phyloP scores from a whole-genome alignment of 1,140 invertebrate genomes.

The Drosophila persimilis region DNA sequence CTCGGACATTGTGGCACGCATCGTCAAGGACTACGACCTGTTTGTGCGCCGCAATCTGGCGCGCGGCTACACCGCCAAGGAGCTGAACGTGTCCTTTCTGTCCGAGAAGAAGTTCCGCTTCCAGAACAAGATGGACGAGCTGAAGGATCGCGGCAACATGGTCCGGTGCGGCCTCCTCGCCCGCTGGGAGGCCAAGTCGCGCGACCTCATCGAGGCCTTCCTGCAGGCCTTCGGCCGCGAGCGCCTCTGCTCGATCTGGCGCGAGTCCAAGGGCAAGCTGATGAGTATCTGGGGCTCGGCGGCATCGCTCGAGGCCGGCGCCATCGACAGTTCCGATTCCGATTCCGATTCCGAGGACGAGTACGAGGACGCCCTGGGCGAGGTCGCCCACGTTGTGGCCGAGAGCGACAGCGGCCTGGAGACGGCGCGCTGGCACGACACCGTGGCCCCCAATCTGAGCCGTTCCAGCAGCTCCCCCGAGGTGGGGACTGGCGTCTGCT shows the following conservation, averaged over 20 bases:
- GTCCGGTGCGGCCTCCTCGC: constrained; percentile 94
- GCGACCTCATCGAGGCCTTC: constrained; percentile 97
- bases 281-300: constrained; percentile 92
- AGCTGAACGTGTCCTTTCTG: constrained; percentile 98
- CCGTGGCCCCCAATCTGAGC: constrained; percentile 3
- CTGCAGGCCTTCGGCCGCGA: constrained; percentile 95
- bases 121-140: constrained; percentile 96
- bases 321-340: constrained; percentile 7
- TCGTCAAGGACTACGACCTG: constrained; percentile 99
- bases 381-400: too few relatives aligned
- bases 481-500: too few relatives aligned
- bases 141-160: constrained; percentile 95
- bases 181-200: constrained; percentile 98
- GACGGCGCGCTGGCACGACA: background rate
- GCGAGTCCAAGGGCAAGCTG: constrained; percentile 93
- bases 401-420: too few relatives aligned
- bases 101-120: constrained; percentile 97
- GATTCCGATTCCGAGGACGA: constrained; percentile 32
- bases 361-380: background rate
- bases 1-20: constrained; percentile 98
- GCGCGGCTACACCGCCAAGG: constrained; percentile 98
- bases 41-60: constrained; percentile 98
- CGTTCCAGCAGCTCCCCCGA: too few relatives aligned
- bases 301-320: constrained; percentile 82
- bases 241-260: constrained; percentile 93